Evolutionary conservation across 1,140 invertebrate species (phyloP), one percentile per base, ranked within the genome.

Genomic region (Trichogramma pretiosum): DNA sequence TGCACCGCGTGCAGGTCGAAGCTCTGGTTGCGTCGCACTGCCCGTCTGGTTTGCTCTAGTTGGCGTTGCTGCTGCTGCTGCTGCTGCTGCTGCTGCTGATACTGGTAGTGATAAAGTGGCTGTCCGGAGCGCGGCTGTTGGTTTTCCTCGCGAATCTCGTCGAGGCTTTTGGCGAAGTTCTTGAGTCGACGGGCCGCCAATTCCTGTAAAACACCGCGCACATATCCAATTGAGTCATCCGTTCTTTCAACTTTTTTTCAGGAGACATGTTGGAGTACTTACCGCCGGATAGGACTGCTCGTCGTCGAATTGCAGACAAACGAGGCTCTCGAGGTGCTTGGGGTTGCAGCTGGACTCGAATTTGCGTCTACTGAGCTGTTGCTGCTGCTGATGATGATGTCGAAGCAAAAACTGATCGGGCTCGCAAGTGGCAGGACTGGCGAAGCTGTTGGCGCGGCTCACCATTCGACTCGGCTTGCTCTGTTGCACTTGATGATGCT

Each of bases 21-120:
- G 51, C 66, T 68, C 52, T 67, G 64, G 47, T 68, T 68, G n/a
- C 66, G 56, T n/a, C 61, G 41, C 0, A 68, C 32, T 0, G 38
- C 49, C 3, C 43, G 43, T n/a, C 36, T 32, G 5, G 24, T 24
- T 1, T 39, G 37, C 11, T 28, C 19, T 5, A 33, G 9, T 3
- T 10, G 22, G 3, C 14, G 14, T 16, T 46, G 40, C 1, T 46
- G 42, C 5, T 17, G 36, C 8, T 49, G 34, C 14, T 48, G 38
- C 3, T 48, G 44, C 8, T 39, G 36, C 0, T 54, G 37, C 7
- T 21, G 46, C 16, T 37, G 46, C 36, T 58, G 57, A 22, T 55
- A 26, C 0, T 52, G 53, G 2, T 61, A 50, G 11, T 56, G 45
- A 22, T 52, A 52, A 14, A 16, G 23, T 17, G 60, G 45, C 2